A percentile compares a stretch with the other conserved stretches of the same genome.
Conservation (phyloP, 2,888 invertebrate genomes). For the Nephrotoma guestfalica region DNA sequence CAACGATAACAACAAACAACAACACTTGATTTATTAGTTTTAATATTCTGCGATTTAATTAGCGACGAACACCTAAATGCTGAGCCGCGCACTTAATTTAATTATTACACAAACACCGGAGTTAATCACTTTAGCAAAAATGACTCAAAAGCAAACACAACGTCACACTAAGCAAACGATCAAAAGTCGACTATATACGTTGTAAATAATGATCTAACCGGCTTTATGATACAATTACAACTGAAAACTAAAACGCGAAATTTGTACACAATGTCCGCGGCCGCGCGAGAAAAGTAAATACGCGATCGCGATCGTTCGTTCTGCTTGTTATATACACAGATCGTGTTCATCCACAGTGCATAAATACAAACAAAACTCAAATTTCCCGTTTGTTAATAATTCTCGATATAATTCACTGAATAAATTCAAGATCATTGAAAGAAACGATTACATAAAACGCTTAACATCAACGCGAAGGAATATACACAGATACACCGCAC, state of each 20-base stretch:
- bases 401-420: background rate
- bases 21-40: background rate
- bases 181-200: background rate
- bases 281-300: background rate
- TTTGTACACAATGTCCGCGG: background rate
- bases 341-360: background rate
- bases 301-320: background rate
- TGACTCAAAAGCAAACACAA: background rate
- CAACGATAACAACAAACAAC: background rate
- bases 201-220: background rate
- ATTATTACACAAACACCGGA: background rate
- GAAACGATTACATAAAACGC: background rate
- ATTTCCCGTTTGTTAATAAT: background rate
- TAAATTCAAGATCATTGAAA: background rate
- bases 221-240: background rate
- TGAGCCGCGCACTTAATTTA: background rate
- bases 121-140: background rate
- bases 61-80: background rate
- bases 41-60: background rate
- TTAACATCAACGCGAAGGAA: background rate
- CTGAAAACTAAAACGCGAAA: background rate
- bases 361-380: background rate
- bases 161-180: background rate
- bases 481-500: background rate
- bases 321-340: no score